phyloP scores from a whole-genome alignment of 2,113 vertebrate species.

The Petrocephalus zakoni region DNA sequence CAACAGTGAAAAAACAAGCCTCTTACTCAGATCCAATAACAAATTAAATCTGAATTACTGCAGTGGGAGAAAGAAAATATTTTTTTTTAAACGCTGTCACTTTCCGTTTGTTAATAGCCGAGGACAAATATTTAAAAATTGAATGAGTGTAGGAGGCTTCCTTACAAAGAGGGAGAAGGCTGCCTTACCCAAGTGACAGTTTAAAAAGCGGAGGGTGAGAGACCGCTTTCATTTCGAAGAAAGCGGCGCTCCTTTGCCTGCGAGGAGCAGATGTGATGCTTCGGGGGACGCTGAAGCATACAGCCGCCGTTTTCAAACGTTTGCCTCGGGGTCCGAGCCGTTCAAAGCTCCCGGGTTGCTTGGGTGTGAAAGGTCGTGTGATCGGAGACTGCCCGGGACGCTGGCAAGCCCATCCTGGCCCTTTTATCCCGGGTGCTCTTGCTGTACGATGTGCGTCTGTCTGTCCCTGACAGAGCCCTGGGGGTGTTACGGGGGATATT shows the following conservation, averaged over 20 bases:
- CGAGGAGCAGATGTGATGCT: background rate
- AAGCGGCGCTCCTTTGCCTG: background rate
- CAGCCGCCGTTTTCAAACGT: background rate
- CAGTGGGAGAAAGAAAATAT: background rate
- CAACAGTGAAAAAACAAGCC: background rate
- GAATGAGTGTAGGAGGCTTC: background rate
- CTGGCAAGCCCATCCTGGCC: background rate
- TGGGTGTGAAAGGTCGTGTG: background rate
- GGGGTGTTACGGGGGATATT: background rate
- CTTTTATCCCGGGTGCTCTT: background rate
- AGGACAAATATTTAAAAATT: background rate
- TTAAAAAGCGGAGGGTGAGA: background rate
- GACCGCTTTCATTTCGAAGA: background rate
- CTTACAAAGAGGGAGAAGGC: background rate
- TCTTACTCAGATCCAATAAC: background rate
- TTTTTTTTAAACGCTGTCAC: background rate
- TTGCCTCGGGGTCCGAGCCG: background rate
- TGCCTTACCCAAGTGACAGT: background rate
- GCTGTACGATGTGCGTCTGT: background rate
- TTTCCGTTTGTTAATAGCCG: background rate
- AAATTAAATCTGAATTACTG: constrained; percentile 11
- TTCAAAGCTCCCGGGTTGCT: background rate
- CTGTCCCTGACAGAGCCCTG: background rate
- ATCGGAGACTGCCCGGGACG: too few species aligned
- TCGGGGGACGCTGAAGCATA: background rate